A percentile compares a stretch with the other conserved stretches of the same genome.
phyloP scores from a whole-genome alignment of 2,888 invertebrate species.

The Glyphotaelius pellucidus region DNA sequence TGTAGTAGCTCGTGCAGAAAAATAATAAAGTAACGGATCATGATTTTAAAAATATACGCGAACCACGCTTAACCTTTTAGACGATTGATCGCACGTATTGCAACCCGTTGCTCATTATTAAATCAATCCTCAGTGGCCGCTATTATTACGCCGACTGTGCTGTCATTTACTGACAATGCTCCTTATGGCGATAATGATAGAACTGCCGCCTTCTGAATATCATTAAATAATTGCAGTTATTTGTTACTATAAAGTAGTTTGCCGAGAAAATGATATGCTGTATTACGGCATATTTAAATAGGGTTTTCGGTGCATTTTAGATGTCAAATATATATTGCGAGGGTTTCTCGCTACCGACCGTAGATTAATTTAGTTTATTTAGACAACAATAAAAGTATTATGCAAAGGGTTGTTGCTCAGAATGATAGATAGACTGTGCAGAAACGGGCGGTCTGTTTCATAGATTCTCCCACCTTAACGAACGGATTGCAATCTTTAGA shows the following conservation, averaged over 20 bases:
- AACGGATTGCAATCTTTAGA: too few species aligned
- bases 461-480: too few species aligned
- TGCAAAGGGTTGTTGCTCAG: background rate
- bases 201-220: background rate
- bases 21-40: constrained; percentile 46
- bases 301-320: background rate
- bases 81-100: constrained; percentile 26
- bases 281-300: background rate
- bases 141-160: constrained; percentile 15
- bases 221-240: background rate
- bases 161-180: constrained; percentile 11
- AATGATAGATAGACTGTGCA: too few species aligned
- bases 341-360: background rate
- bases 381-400: background rate
- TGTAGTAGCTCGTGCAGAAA: constrained; percentile 46
- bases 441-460: too few species aligned
- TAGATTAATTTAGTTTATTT: background rate
- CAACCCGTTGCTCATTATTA: constrained; percentile 16
- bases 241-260: background rate
- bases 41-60: constrained; percentile 17
- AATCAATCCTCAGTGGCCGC: constrained; percentile 30
- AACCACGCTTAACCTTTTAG: constrained; percentile 34
- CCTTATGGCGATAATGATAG: background rate
- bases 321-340: background rate
- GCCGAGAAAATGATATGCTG: background rate